Percentiles rank a stretch among this genome's conserved stretches.
Evolutionary conservation across 2,113 vertebrate species (phyloP).

Genomic region (Lasiurus borealis): DNA sequence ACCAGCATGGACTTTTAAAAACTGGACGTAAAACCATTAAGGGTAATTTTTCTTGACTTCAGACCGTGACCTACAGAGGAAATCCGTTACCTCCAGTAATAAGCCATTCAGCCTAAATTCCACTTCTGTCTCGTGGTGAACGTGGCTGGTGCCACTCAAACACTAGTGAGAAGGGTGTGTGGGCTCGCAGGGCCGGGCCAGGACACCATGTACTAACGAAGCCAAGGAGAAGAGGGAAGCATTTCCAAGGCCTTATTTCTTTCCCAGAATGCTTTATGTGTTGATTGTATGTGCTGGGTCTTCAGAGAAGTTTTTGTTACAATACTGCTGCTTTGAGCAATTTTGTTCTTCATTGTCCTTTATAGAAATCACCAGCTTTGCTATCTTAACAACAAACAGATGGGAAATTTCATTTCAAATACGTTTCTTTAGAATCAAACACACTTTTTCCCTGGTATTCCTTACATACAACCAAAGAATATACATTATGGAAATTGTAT

Average conservation of each 20-base stretch:
- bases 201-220: background rate
- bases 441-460: slow-evolving; percentile 55
- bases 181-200: background rate
- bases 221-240: background rate
- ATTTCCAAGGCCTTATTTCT: slow-evolving; percentile 78
- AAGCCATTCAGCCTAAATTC: slow-evolving; percentile 72
- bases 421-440: slow-evolving; percentile 51
- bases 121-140: slow-evolving; percentile 43
- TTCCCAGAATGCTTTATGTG: slow-evolving; percentile 62
- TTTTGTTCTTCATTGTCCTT: slow-evolving; percentile 57
- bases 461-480: slow-evolving; percentile 75
- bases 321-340: background rate
- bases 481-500: slow-evolving; percentile 36
- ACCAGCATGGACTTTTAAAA: slow-evolving; percentile 65
- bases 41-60: slow-evolving; percentile 59
- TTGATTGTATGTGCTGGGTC: slow-evolving; percentile 49
- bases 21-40: slow-evolving; percentile 49
- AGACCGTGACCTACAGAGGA: background rate
- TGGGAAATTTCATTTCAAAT: slow-evolving; percentile 41
- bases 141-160: slow-evolving; percentile 15
- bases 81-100: slow-evolving; percentile 61
- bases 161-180: slow-evolving; percentile 45
- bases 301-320: slow-evolving; percentile 70
- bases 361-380: slow-evolving; percentile 64
- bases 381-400: slow-evolving; percentile 73